Evolutionary conservation across 2,888 invertebrate species (phyloP).

Genomic region (Acanthosepion pharaonis): DNA sequence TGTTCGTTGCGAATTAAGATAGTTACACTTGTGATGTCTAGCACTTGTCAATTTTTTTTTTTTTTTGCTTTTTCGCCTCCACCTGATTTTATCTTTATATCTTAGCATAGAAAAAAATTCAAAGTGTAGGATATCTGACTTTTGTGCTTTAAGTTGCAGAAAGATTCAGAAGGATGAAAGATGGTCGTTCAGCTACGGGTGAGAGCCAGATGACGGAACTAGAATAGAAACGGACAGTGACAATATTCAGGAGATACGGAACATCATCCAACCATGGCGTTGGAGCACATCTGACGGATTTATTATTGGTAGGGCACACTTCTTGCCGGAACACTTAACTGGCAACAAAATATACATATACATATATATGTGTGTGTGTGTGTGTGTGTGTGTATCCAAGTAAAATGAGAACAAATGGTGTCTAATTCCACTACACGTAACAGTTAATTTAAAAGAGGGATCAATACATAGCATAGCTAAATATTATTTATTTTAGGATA

Average conservation of each 20-base stretch:
- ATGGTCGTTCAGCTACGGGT: neutral
- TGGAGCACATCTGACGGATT: neutral
- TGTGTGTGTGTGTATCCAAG: too few relatives aligned
- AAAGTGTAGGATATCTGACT: neutral
- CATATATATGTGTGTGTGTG: too few relatives aligned
- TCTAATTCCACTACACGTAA: too few relatives aligned
- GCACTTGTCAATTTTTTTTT: neutral
- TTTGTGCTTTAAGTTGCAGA: neutral
- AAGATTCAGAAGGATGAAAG: neutral
- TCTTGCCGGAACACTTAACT: neutral
- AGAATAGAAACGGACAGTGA: neutral
- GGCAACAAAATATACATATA: neutral
- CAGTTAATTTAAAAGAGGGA: too few relatives aligned
- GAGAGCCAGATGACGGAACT: neutral
- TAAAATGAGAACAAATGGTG: too few relatives aligned
- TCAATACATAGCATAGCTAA: too few relatives aligned
- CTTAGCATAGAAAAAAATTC: neutral
- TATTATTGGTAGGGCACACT: neutral
- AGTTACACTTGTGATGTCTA: neutral
- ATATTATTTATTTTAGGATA: too few relatives aligned
- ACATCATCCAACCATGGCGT: neutral
- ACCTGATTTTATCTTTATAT: neutral
- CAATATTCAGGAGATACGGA: neutral
- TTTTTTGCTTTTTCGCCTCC: neutral
- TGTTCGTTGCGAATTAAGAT: neutral